Evolutionary conservation across 1,140 invertebrate genomes (phyloP).

Genomic region (Drosophila arawakana): DNA sequence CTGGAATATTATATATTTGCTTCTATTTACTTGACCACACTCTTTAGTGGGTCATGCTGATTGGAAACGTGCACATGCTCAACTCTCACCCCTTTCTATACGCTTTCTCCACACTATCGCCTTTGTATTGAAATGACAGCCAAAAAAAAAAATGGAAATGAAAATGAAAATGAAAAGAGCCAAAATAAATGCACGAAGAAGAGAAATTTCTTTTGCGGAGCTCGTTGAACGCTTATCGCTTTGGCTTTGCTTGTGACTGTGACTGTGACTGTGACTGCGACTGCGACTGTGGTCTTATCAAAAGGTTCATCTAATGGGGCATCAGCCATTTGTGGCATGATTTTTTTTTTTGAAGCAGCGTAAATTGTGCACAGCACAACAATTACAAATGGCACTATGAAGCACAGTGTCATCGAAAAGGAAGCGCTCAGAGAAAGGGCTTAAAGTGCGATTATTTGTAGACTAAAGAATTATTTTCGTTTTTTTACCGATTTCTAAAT

Average conservation of each 20-base stretch:
- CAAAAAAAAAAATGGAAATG: slow-evolving; percentile 10
- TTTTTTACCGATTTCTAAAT: too few species aligned
- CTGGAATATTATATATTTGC: background rate
- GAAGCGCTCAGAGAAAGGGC: background rate
- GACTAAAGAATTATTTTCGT: too few species aligned
- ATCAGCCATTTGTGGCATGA: slow-evolving; percentile 38
- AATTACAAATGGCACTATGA: slow-evolving; percentile 33
- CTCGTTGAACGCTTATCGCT: background rate
- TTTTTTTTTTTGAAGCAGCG: slow-evolving; percentile 31
- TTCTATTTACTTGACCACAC: slow-evolving; percentile 12
- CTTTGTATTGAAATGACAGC: slow-evolving; percentile 19
- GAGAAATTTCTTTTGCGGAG: slow-evolving; percentile 26
- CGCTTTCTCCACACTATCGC: background rate
- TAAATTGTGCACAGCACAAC: slow-evolving; percentile 10
- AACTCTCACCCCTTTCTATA: background rate
- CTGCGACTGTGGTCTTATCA: slow-evolving; percentile 37
- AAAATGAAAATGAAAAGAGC: background rate
- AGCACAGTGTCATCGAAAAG: background rate
- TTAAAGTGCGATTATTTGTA: too few species aligned
- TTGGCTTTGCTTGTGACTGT: background rate
- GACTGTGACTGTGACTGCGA: background rate
- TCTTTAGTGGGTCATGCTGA: slow-evolving; percentile 12
- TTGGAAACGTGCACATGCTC: slow-evolving; percentile 29
- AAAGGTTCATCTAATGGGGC: slow-evolving; percentile 49
- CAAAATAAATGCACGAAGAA: background rate